Conservation (phyloP, 2,797 vertebrate species). For the Mus caroli region DNA sequence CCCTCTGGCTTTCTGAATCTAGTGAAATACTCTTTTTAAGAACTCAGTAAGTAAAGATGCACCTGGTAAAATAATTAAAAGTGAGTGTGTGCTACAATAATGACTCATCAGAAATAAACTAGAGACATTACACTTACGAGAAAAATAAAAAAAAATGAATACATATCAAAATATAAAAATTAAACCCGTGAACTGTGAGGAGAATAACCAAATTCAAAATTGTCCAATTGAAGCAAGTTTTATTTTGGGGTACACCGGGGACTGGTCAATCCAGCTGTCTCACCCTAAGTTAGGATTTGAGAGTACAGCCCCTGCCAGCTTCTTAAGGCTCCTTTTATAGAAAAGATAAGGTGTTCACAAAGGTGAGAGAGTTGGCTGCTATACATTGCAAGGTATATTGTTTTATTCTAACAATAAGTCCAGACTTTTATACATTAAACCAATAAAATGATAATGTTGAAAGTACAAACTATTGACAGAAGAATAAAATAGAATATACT, state of each 20-base stretch:
- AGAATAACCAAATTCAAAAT: background rate
- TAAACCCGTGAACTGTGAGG: background rate
- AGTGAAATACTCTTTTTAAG: conserved; percentile 16
- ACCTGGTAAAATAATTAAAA: no score
- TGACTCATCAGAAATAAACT: background rate
- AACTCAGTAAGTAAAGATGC: background rate
- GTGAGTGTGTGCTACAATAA: background rate
- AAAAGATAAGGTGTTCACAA: background rate
- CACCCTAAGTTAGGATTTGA: background rate
- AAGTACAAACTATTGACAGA: background rate
- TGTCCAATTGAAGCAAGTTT: background rate
- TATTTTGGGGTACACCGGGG: background rate
- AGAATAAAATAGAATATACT: background rate
- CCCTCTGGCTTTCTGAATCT: background rate
- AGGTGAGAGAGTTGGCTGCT: background rate
- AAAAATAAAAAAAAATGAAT: background rate
- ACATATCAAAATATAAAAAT: background rate
- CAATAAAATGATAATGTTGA: background rate
- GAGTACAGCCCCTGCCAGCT: background rate
- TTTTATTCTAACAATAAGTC: background rate
- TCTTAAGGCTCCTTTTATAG: background rate
- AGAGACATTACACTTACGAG: background rate
- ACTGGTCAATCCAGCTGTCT: background rate
- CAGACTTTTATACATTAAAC: background rate
- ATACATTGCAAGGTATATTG: background rate